Evolutionary conservation across 2,113 vertebrate genomes (phyloP), one percentile per base, ranked within the genome.

Genomic region (cattle (Bos taurus)): DNA sequence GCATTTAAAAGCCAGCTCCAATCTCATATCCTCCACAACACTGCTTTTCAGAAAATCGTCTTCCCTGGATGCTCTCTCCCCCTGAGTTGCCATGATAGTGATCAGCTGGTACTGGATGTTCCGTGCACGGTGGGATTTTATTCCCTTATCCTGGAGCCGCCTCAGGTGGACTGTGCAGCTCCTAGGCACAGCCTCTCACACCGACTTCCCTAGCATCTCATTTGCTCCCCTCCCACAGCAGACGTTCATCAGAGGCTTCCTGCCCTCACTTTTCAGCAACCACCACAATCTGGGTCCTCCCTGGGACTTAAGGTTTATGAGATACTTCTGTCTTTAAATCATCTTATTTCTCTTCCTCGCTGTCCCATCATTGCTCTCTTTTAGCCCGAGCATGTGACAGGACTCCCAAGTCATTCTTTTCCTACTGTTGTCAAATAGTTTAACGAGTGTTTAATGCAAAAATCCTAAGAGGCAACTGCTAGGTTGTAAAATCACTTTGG

Each of bases 401-500:
- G 85, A 59, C 85, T 56, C 52, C 46, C 93, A 77, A 26, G 43
- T 89, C 80, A 40, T 50, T 86, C 54, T 28, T 25, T 81, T 50
- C 82, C 67, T 33, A 46, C 17, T 59, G 81, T 50, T 59, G 40
- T 50, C 5, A 2, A 43, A 67, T 36, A 60, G 25, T 62, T 90
- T 77, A 46, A 23, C 15, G 74, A 94, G 30, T 43, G 81, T 90
- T 88, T 62, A 88, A 95, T 62, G 78, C 46, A 78, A 78, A 62
- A 95, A 14, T 83, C 88, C 4, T 59, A 90, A 67, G 87, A 93
- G 62, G 71, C 17, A 25, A 96, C 3, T 81, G 40, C 62, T 82
- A 67, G 71, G 87, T 84, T 12, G 7, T 71, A 93, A 97, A 94
- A 90, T 82, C 96, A 96, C 54, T 56, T 60, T 71, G 40, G 77